Evolutionary conservation across 2,797 vertebrate genomes (phyloP).

Genomic region (Mormyrops attenuatus): DNA sequence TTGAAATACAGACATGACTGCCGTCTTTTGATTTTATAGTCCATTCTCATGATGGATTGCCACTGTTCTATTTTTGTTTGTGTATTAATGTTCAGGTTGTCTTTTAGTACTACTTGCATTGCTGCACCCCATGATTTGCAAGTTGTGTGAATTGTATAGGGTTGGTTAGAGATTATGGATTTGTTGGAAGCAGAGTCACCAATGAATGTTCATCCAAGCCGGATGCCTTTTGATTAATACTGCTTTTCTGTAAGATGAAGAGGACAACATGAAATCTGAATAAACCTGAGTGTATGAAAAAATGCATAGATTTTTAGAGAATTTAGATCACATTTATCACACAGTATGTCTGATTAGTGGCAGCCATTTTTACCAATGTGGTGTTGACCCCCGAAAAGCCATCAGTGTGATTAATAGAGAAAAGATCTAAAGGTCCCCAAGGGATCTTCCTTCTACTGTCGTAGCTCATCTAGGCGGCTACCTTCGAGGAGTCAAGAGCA

Average conservation of each 20-base stretch:
- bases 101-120: not conserved
- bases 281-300: not conserved
- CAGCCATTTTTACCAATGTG: not conserved
- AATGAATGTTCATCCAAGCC: not conserved
- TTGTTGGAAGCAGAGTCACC: not conserved
- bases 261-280: not conserved
- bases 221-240: not conserved
- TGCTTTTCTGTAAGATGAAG: not conserved
- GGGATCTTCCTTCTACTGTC: not conserved
- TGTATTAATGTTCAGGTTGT: not conserved
- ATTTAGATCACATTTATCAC: not conserved
- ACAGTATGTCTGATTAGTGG: not conserved
- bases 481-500: slow-evolving; percentile 42
- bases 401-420: not conserved
- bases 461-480: slow-evolving; percentile 22
- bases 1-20: not conserved
- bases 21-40: not conserved
- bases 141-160: not conserved
- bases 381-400: not conserved
- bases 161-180: not conserved
- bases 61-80: not conserved
- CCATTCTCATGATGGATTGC: not conserved
- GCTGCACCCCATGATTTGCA: not conserved
- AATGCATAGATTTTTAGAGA: not conserved
- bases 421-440: not conserved